Conservation (phyloP, 2,113 vertebrate species). For the Peucedramus taeniatus region DNA sequence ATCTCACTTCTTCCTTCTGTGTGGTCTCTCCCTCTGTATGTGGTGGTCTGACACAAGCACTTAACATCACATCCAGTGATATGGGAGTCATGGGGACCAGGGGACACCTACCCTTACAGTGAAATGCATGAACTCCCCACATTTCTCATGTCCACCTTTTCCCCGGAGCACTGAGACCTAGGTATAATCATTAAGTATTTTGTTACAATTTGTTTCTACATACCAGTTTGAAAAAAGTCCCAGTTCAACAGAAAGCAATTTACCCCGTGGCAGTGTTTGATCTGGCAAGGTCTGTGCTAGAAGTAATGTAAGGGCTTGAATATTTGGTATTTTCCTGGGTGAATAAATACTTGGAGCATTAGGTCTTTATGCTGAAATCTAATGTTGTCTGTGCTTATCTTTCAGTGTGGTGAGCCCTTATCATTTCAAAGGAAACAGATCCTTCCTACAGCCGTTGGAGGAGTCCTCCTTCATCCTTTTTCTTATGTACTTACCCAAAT, state of each 20-base stretch:
- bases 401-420: background rate
- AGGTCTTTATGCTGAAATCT: background rate
- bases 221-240: background rate
- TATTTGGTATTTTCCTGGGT: background rate
- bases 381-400: background rate
- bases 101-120: accelerated
- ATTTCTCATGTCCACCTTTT: background rate
- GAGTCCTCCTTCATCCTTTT: background rate
- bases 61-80: background rate
- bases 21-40: accelerated
- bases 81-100: accelerated
- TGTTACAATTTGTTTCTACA: background rate
- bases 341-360: background rate
- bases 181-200: background rate
- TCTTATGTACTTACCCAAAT: background rate
- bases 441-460: background rate
- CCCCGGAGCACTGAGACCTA: accelerated
- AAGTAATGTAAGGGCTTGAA: background rate
- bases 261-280: background rate
- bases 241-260: background rate
- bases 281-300: background rate
- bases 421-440: background rate
- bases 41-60: background rate
- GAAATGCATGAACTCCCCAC: background rate
- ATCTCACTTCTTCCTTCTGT: background rate